Evolutionary conservation across 2,113 vertebrate species (phyloP).

Genomic region (Odobenus rosmarus): DNA sequence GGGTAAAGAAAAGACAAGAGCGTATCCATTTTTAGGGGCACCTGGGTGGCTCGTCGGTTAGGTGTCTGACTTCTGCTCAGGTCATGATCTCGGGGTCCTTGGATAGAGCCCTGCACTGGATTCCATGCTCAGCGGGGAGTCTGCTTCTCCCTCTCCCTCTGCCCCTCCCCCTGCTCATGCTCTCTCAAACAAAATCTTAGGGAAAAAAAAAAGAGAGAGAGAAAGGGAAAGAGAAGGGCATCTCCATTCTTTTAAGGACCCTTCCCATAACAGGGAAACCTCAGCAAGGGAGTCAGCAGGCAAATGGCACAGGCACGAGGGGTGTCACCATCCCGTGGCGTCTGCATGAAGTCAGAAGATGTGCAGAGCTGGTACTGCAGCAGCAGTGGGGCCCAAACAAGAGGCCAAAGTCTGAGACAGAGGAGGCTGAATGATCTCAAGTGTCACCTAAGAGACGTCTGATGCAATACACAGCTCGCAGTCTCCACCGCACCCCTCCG

Average conservation of each 20-base stretch:
- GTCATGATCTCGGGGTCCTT: not conserved
- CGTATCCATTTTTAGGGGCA: not conserved
- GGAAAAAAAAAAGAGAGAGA: not conserved
- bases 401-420: not conserved
- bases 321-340: no score
- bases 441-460: not conserved
- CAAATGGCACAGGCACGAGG: accelerated
- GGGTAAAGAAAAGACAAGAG: not conserved
- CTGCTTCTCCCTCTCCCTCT: not conserved
- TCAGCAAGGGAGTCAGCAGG: not conserved
- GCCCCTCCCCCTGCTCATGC: not conserved
- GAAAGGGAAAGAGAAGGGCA: not conserved
- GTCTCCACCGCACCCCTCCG: not conserved
- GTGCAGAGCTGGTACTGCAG: not conserved
- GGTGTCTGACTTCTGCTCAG: not conserved
- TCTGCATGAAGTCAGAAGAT: not conserved
- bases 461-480: not conserved
- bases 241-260: not conserved
- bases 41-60: not conserved
- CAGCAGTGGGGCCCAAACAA: not conserved
- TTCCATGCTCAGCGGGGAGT: not conserved
- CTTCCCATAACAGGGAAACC: not conserved
- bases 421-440: not conserved
- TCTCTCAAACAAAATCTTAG: not conserved
- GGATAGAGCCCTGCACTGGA: not conserved